phyloP scores from a whole-genome alignment of 2,113 vertebrate genomes.

The Ochotona princeps region DNA sequence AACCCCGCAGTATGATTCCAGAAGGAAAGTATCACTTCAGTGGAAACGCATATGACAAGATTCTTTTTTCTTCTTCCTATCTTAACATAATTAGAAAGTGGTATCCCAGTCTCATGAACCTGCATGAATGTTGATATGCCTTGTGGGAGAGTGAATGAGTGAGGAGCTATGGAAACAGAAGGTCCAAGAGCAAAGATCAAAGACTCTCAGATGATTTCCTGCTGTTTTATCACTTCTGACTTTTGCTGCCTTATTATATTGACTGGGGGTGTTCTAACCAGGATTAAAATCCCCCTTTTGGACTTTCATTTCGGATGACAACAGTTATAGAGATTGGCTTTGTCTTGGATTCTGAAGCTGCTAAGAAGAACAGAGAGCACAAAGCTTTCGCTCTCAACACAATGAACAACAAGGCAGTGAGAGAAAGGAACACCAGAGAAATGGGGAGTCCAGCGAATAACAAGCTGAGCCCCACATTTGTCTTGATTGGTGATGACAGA shows the following conservation, averaged over 20 bases:
- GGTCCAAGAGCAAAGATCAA: too few relatives aligned
- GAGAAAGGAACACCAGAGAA: neutral
- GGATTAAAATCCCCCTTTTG: neutral
- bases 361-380: neutral
- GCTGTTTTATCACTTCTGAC: neutral
- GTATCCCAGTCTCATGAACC: neutral
- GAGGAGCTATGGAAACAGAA: neutral
- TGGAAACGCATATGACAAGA: neutral
- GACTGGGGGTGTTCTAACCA: neutral
- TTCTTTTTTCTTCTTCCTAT: too few relatives aligned
- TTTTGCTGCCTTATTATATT: neutral
- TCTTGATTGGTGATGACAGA: neutral
- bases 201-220: too few relatives aligned
- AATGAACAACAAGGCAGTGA: neutral
- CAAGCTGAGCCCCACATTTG: neutral
- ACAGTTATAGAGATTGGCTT: neutral
- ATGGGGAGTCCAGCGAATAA: neutral
- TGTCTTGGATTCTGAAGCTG: neutral
- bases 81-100: neutral
- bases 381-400: neutral
- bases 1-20: neutral
- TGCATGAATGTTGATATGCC: too few relatives aligned
- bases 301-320: neutral
- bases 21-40: neutral
- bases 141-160: too few relatives aligned